Base-by-base conservation (phyloP, 2,797 vertebrate species). In the Anisognathus igniventris region DNA sequence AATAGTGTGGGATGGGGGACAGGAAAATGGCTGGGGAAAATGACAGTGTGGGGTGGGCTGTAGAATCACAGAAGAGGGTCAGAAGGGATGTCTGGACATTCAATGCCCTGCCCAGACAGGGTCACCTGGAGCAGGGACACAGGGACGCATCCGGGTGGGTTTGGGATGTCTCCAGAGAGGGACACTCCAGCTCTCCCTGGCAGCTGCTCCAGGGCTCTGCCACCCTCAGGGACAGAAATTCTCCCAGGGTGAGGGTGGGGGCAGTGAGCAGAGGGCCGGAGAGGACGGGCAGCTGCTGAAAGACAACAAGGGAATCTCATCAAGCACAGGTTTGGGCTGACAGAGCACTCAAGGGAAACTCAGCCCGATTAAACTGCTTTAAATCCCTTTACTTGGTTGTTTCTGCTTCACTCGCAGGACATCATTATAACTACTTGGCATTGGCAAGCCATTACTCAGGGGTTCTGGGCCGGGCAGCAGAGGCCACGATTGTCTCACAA, bases 401-500 rank as follows among this genome's bases (percentile, higher is more conserved):
- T 94, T 95, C 94, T 95, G 81, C 94, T 84, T 75, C 87, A 77
- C 90, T 94, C 93, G 77, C 80, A 84, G 86, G 88, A 82, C 82
- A 71, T 70, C 12, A 28, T 87, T 90, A 84, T 83, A 94, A 95
- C 94, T 72, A 54, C 88, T 77, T 91, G 88, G 92, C 93, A 87
- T 88, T 39, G 75, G 93, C 94, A 91, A 92, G 86, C 80, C 92
- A 94, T 97, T 97, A 80, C 93, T 98, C 95, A 96, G 51, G 18
- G 18, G 80, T 94, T 97, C 88, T 90, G 96, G 96, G 93, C 92
- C 23, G 44, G 93, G 88, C 84, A 86, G 91, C 67, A 86, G 96
- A 85, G 94, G 96, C 97, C 96, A 92, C 67, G 96, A 96, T 93
- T 95, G 96, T 94, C 96, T 97, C 96, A 96, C 96, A 70, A 94